phyloP scores from a whole-genome alignment of 2,888 invertebrate species.

The Nomada hirtipes region DNA sequence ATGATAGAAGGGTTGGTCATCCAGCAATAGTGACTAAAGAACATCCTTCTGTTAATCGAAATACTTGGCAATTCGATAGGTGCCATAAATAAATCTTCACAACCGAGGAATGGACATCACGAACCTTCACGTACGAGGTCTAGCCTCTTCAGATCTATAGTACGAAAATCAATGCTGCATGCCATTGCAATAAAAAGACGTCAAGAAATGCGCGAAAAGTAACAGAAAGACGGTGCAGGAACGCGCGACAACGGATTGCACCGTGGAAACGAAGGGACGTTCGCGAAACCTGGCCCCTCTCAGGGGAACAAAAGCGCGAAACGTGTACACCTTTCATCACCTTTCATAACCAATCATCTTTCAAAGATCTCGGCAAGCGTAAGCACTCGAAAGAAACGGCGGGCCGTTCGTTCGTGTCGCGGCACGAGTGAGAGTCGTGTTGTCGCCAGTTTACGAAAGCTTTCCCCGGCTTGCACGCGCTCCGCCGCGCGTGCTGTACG shows the following conservation, averaged over 20 bases:
- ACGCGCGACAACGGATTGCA: neutral
- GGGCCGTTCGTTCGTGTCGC: neutral
- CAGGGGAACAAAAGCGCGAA: neutral
- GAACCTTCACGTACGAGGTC: too few relatives aligned
- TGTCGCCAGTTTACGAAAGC: conserved; percentile 57
- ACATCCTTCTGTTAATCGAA: too few relatives aligned
- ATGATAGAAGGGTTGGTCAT: too few relatives aligned
- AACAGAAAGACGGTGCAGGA: neutral
- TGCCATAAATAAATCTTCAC: too few relatives aligned
- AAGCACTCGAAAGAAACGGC: conserved; percentile 17
- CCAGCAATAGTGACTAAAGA: too few relatives aligned
- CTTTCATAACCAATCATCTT: conserved; percentile 2
- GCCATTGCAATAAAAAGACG: too few relatives aligned
- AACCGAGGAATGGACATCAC: too few relatives aligned
- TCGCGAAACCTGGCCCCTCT: neutral
- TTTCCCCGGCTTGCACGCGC: conserved; percentile 55
- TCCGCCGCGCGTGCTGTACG: conserved; percentile 63
- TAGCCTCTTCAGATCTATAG: too few relatives aligned
- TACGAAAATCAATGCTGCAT: too few relatives aligned
- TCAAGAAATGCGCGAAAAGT: neutral
- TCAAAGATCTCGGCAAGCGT: neutral
- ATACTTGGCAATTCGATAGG: too few relatives aligned
- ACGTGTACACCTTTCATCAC: neutral
- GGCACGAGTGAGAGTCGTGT: conserved; percentile 45
- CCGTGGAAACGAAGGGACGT: neutral